Conservation (phyloP, 2,888 invertebrate species). For the Cantharis rufa region DNA sequence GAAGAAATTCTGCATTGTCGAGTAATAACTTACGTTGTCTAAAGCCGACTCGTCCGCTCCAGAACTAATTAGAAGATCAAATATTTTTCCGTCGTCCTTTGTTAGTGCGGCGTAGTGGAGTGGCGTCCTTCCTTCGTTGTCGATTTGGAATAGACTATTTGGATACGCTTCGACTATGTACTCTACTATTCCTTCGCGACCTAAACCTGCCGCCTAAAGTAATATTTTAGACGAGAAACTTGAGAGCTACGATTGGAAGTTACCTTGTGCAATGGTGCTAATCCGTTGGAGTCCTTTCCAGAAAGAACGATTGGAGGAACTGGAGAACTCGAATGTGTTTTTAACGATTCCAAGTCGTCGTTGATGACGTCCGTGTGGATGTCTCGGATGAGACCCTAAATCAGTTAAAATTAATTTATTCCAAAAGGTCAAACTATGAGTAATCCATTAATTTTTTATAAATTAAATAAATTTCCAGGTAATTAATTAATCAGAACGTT, state of each 20-base stretch:
- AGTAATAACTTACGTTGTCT: slow-evolving; percentile 72
- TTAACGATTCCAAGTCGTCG: slow-evolving; percentile 74
- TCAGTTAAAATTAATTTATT: slow-evolving; percentile 22
- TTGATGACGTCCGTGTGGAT: slow-evolving; percentile 78
- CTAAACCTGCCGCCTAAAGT: slow-evolving; percentile 77
- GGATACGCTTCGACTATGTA: slow-evolving; percentile 74
- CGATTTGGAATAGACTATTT: slow-evolving; percentile 69
- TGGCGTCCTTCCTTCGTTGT: slow-evolving; percentile 84
- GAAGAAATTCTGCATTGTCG: not conserved
- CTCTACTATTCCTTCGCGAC: slow-evolving; percentile 73
- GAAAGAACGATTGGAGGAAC: slow-evolving; percentile 73
- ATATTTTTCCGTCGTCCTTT: slow-evolving; percentile 78
- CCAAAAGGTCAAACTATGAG: not conserved
- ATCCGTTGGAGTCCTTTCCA: slow-evolving; percentile 76
- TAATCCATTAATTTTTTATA: not conserved
- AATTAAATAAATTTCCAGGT: not conserved
- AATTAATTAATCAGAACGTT: not conserved
- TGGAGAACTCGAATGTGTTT: slow-evolving; percentile 68
- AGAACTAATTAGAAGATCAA: slow-evolving; percentile 74
- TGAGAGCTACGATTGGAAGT: not conserved
- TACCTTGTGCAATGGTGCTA: slow-evolving; percentile 87
- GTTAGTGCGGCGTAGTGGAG: slow-evolving; percentile 85
- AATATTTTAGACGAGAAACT: not conserved
- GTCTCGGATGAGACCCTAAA: slow-evolving; percentile 79
- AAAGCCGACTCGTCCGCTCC: slow-evolving; percentile 84